phyloP scores from a whole-genome alignment of 2,888 invertebrate species.

The Tethea ocularis region DNA sequence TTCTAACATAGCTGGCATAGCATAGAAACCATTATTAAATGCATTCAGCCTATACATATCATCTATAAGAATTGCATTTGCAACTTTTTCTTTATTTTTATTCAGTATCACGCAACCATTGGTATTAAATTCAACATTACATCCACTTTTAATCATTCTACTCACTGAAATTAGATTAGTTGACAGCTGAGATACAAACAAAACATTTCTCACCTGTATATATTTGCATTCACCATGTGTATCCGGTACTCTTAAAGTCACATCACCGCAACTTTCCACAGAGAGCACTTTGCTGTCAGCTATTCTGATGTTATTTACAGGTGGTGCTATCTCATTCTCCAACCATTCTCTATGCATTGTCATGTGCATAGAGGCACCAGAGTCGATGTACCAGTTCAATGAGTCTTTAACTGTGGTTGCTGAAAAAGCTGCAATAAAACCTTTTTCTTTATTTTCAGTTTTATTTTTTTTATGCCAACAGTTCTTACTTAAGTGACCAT shows the following conservation, averaged over 20 bases:
- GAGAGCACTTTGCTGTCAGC: slow-evolving; percentile 18
- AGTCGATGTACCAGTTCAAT: background rate
- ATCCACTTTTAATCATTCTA: slow-evolving; percentile 21
- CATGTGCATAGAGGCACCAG: slow-evolving; percentile 21
- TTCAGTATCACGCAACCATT: slow-evolving; percentile 10
- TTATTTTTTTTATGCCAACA: background rate
- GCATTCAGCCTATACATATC: slow-evolving; percentile 27
- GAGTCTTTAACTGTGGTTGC: background rate
- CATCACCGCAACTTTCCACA: background rate
- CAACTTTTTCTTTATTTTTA: slow-evolving; percentile 12
- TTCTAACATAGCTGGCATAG: slow-evolving; percentile 13
- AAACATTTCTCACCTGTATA: slow-evolving; percentile 11
- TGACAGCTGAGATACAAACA: slow-evolving; percentile 19
- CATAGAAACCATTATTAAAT: slow-evolving; percentile 1
- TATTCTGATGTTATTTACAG: slow-evolving; percentile 17
- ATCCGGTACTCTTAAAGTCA: background rate
- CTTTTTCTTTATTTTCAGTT: background rate
- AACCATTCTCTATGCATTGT: slow-evolving; percentile 17
- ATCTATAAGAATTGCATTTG: slow-evolving; percentile 18
- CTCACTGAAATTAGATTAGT: slow-evolving; percentile 25
- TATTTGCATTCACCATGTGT: background rate
- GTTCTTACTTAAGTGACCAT: background rate
- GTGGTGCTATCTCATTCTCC: slow-evolving; percentile 18
- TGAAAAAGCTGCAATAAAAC: background rate
- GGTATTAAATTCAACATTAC: slow-evolving; percentile 11